Conservation (phyloP, 2,113 vertebrate genomes). For the Colistium nudipinnis region DNA sequence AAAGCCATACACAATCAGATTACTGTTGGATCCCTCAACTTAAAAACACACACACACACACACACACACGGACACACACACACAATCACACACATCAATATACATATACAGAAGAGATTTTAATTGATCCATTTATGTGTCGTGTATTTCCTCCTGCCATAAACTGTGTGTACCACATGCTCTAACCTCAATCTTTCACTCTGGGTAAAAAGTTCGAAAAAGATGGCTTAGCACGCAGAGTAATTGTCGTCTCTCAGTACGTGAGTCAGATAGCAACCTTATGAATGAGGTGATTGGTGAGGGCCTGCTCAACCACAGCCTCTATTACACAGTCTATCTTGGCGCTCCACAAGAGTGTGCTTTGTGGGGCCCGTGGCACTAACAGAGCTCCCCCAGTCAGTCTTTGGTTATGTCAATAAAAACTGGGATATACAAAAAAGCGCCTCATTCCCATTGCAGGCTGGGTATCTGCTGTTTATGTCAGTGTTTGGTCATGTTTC, state of each 20-base stretch:
- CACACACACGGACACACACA: too few relatives aligned
- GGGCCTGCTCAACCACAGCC: slow-evolving; percentile 43
- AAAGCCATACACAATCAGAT: too few relatives aligned
- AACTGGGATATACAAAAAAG: slow-evolving; percentile 17
- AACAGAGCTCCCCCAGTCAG: slow-evolving; percentile 53
- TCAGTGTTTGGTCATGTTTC: slow-evolving; percentile 48
- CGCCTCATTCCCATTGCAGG: slow-evolving; percentile 21
- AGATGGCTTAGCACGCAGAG: slow-evolving; percentile 42
- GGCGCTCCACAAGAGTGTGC: slow-evolving; percentile 7
- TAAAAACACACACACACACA: too few relatives aligned
- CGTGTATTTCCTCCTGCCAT: neutral
- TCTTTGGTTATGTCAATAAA: slow-evolving; percentile 76
- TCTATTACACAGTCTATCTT: slow-evolving; percentile 56
- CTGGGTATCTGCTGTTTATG: slow-evolving; percentile 50
- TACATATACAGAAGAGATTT: neutral
- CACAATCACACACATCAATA: too few relatives aligned
- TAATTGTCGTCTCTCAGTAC: slow-evolving; percentile 59
- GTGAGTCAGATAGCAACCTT: slow-evolving; percentile 60
- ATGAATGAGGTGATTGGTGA: slow-evolving; percentile 77
- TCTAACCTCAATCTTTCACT: slow-evolving; percentile 33
- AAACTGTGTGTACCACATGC: slow-evolving; percentile 4
- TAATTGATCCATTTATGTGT: neutral
- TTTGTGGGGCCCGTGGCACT: slow-evolving; percentile 4
- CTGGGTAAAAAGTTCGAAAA: slow-evolving; percentile 8
- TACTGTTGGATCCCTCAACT: too few relatives aligned